phyloP scores from a whole-genome alignment of 2,797 vertebrate species.

The Galagoides demidoff region DNA sequence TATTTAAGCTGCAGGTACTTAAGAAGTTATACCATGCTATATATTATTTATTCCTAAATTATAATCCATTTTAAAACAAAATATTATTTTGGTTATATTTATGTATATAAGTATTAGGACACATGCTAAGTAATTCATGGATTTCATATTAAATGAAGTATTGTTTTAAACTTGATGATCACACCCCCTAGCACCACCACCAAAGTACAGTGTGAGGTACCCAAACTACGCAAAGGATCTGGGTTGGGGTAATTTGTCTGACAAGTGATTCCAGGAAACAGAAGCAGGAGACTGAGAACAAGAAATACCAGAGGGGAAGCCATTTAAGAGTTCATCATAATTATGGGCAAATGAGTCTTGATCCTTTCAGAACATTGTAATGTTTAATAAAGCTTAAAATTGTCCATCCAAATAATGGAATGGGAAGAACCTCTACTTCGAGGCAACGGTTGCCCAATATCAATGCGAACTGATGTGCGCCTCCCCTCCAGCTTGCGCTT shows the following conservation, averaged over 20 bases:
- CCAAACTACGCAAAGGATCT: background rate
- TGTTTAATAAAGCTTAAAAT: background rate
- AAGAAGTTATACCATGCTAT: background rate
- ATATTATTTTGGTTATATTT: background rate
- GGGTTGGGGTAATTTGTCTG: background rate
- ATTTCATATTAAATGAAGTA: background rate
- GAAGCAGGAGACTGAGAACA: background rate
- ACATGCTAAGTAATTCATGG: background rate
- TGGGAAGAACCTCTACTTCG: background rate
- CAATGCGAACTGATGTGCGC: background rate
- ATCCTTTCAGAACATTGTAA: background rate
- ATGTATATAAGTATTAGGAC: background rate
- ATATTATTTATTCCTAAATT: background rate
- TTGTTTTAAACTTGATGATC: background rate
- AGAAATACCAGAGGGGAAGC: background rate
- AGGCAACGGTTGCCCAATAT: no score
- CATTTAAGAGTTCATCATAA: background rate
- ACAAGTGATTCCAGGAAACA: background rate
- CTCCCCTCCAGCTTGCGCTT: background rate
- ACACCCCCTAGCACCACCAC: fast-evolving
- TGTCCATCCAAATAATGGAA: background rate
- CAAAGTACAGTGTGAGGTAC: background rate
- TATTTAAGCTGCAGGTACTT: background rate
- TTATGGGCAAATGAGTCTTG: background rate
- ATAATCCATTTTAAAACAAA: background rate